phyloP scores from a whole-genome alignment of 2,113 vertebrate species.

The Cyanoliseus patagonus region DNA sequence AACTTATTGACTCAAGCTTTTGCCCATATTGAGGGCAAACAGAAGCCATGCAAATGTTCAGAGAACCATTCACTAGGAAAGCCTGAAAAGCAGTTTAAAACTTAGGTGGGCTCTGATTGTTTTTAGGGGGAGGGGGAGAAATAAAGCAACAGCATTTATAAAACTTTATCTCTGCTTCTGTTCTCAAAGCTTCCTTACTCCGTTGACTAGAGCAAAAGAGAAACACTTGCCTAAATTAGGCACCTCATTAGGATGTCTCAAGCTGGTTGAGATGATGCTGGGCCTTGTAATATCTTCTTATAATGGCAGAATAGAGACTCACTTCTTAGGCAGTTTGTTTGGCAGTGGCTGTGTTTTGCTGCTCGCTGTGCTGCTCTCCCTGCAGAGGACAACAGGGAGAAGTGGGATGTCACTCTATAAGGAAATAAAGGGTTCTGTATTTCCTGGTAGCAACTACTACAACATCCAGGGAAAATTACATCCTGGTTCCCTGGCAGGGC shows the following conservation, averaged over 20 bases:
- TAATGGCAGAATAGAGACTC: background rate
- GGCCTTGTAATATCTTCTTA: background rate
- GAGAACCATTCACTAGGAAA: conserved; percentile 31
- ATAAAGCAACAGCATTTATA: conserved; percentile 1
- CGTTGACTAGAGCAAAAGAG: background rate
- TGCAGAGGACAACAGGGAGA: background rate
- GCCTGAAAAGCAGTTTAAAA: conserved; percentile 39
- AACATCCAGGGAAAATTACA: background rate
- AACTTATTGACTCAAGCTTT: conserved; percentile 22
- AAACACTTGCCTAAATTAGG: conserved; percentile 3
- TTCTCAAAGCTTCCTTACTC: background rate
- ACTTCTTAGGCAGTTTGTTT: background rate
- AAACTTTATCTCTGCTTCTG: background rate
- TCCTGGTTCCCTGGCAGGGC: background rate
- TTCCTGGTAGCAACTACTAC: background rate
- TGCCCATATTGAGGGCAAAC: conserved; percentile 38
- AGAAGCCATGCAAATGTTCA: conserved; percentile 9
- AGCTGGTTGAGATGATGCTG: background rate
- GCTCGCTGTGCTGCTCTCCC: background rate
- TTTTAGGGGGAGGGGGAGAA: background rate
- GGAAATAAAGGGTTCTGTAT: background rate
- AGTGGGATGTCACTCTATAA: background rate
- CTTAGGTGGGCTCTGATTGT: background rate
- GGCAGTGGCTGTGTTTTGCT: background rate
- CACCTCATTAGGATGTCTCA: background rate